Evolutionary conservation across 1,140 invertebrate species (phyloP), one percentile per base, ranked within the genome.

Genomic region (Phthorimaea operculella): DNA sequence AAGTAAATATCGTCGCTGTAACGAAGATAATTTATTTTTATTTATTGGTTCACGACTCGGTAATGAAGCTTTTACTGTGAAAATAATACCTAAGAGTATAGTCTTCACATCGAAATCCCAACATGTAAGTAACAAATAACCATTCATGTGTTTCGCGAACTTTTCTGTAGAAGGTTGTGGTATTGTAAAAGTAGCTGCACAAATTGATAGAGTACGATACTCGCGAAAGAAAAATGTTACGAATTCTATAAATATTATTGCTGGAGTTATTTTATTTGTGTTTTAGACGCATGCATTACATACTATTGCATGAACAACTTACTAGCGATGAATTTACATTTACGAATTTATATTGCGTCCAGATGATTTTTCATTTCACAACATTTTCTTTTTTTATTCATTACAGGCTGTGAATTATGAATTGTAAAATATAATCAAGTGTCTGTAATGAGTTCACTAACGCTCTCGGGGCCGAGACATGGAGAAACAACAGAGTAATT

Each of bases 141-240:
- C 63, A 57, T 72, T 71, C 65, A 61, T 69, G 59, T 85, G 71
- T 83, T 85, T 78, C 57, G 57, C 68, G 69, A 82, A 85, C 74
- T 85, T 85, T 84, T 79, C 76, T 68, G 70, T 71, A 76, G 79
- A 82, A 83, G 77, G 79, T 83, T 83, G 78, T 75, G 74, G 67
- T 72, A 79, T 72, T 79, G 71, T 74, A 80, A 85, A 85, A 85
- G 79, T 85, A 85, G 79, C 79, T 79, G 68, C 81, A 81, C 78
- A 81, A 48, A 79, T 78, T 81, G 72, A 75, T 78, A 81, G 68
- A 82, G 79, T 76, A 74, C 79, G 79, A 82, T 79, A 78, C 63
- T 81, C 69, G 68, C 68, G 61, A 79, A 84, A 79, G 68, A 81
- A 81, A 79, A 74, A 70, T 75, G 62, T 67, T 64, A 63, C 58